Conservation (phyloP, 2,113 vertebrate genomes). For the Sterrhoptilus dennistouni region DNA sequence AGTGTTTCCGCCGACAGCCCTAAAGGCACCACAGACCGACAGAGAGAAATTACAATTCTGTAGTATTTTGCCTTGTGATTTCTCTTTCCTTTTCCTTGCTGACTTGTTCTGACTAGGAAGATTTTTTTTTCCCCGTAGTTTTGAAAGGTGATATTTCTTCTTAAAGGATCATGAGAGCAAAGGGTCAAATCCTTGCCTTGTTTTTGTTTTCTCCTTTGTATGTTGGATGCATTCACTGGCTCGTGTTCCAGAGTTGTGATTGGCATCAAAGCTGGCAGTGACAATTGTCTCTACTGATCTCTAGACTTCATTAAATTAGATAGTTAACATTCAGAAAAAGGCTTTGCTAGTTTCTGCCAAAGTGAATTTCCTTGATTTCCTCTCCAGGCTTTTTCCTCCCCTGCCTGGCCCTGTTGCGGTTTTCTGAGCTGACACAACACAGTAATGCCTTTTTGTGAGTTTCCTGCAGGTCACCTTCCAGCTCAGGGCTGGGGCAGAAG, state of each 20-base stretch:
- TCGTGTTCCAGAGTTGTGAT: background rate
- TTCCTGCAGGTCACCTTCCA: conserved; percentile 14
- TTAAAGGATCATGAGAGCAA: background rate
- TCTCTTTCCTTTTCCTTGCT: background rate
- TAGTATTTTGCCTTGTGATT: background rate
- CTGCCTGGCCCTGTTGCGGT: background rate
- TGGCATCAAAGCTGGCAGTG: conserved; percentile 61
- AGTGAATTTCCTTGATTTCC: conserved; percentile 62
- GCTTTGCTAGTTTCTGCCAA: conserved; percentile 56
- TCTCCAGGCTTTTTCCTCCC: background rate
- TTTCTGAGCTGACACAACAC: conserved; percentile 47
- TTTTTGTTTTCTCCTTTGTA: conserved; percentile 34
- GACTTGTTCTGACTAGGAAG: background rate
- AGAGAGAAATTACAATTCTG: background rate
- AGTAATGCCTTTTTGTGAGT: background rate
- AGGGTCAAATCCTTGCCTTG: conserved; percentile 35
- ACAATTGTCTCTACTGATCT: conserved; percentile 57
- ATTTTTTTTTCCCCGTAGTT: background rate
- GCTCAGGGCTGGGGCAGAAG: background rate
- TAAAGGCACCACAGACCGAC: background rate
- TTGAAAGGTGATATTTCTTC: conserved; percentile 19
- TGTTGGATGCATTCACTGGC: background rate
- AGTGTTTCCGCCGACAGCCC: background rate
- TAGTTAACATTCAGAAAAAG: conserved; percentile 61
- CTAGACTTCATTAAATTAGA: conserved; percentile 63